Percentiles rank a stretch among this genome's conserved stretches.
phyloP scores from a whole-genome alignment of 2,113 vertebrate genomes.

The Microcebus ravelobensis region DNA sequence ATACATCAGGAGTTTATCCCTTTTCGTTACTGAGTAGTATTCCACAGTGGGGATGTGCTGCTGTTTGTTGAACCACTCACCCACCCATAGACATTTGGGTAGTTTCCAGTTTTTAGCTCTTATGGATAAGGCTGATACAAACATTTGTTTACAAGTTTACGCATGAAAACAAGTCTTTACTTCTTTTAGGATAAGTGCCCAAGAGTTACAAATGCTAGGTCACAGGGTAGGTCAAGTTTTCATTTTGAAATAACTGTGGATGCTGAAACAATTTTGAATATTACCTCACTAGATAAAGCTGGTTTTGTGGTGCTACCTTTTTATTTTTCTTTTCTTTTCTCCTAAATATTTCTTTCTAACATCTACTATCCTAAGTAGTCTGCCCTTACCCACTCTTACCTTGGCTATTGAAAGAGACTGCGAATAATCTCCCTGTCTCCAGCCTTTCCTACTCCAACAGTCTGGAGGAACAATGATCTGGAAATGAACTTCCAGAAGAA shows the following conservation, averaged over 20 bases:
- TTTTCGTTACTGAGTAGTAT: background rate
- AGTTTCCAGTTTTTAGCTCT: background rate
- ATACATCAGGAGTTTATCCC: background rate
- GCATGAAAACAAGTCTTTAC: background rate
- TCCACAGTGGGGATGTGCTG: rapidly evolving
- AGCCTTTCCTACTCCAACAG: background rate
- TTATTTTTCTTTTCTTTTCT: background rate
- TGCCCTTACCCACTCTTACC: background rate
- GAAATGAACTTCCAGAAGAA: background rate
- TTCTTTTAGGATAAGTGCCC: background rate
- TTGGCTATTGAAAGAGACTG: background rate
- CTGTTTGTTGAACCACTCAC: background rate
- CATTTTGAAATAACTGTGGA: background rate
- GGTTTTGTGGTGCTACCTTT: background rate
- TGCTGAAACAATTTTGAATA: background rate
- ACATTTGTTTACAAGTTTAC: background rate
- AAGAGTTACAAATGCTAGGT: background rate
- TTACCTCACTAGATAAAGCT: background rate
- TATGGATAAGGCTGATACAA: background rate
- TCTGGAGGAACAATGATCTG: background rate
- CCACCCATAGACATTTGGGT: background rate
- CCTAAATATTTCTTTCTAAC: background rate
- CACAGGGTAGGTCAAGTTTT: background rate
- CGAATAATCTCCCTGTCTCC: too few species aligned
- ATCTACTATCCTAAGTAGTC: background rate